These are phyloP conservation scores for Pelvicachromis taeniatus DNA, from an alignment of 2,113 vertebrate species.

Conservation along the genomic window DNA sequence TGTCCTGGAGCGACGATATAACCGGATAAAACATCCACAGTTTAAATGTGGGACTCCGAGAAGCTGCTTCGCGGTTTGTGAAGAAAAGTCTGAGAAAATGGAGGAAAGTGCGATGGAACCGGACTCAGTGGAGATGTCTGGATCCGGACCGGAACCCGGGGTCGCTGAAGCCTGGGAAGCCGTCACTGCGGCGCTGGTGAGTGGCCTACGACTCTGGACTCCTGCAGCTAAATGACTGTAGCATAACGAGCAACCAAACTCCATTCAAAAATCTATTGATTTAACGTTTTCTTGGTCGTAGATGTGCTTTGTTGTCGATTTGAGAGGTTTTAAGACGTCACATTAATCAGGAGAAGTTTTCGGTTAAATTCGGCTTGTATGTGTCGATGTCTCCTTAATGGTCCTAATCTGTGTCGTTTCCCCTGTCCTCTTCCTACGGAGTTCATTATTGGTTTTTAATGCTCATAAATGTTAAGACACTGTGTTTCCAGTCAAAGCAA, in stretches of 20 bases:
- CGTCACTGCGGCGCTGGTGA: slow-evolving; percentile 69
- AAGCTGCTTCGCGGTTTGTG: background rate
- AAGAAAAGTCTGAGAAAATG: slow-evolving; percentile 23
- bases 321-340: rapidly evolving
- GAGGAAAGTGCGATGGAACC: slow-evolving; percentile 56
- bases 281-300: background rate
- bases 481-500: background rate
- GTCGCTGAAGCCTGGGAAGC: slow-evolving; percentile 67
- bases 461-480: background rate
- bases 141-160: background rate
- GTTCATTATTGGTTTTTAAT: background rate
- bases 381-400: background rate
- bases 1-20: background rate
- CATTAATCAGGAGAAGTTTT: background rate
- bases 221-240: too few species aligned
- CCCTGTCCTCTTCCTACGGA: background rate
- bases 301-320: rapidly evolving
- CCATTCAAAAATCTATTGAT: background rate
- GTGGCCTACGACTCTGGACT: background rate
- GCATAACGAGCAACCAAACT: background rate
- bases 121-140: slow-evolving; percentile 18
- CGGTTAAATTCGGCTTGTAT: background rate
- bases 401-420: background rate
- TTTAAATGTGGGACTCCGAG: background rate
- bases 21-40: background rate